These are phyloP conservation scores for Drosophila repletoides DNA, from an alignment of 1,140 invertebrate genomes.

Conservation along the genomic window DNA sequence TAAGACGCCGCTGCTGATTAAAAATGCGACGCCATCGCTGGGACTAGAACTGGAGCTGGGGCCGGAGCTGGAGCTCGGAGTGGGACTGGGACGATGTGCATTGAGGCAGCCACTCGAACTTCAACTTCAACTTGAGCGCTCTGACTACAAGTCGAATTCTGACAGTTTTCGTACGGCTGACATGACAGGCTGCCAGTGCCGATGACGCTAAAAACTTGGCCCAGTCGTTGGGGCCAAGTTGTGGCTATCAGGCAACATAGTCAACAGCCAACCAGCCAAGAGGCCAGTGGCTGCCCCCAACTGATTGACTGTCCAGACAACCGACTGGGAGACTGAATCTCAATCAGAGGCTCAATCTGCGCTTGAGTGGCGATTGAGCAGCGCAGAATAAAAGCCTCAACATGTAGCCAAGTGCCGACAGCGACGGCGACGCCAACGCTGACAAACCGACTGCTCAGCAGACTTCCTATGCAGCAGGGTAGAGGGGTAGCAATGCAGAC, in stretches of 20 bases:
- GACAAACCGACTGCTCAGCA: not conserved
- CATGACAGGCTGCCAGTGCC: conserved; percentile 70
- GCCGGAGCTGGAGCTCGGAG: not conserved
- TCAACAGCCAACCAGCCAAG: too few species aligned
- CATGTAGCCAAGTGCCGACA: conserved; percentile 53
- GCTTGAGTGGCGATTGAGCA: conserved; percentile 43
- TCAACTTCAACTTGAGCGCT: conserved; percentile 24
- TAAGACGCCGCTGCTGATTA: conserved; percentile 72
- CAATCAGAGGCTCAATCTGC: not conserved
- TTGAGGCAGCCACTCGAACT: conserved; percentile 28
- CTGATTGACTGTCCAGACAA: conserved; percentile 42
- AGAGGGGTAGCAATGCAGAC: not conserved
- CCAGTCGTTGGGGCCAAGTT: conserved; percentile 5
- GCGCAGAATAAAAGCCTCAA: conserved; percentile 22
- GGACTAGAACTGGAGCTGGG: not conserved
- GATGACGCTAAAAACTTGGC: conserved; percentile 70
- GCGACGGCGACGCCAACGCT: conserved; percentile 4
- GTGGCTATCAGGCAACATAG: too few species aligned
- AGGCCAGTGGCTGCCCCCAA: conserved; percentile 18
- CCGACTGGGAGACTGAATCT: conserved; percentile 3
- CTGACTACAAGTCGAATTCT: conserved; percentile 55
- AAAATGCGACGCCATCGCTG: conserved; percentile 65
- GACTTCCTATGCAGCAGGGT: not conserved
- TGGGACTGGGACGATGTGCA: not conserved
- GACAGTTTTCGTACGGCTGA: conserved; percentile 69